Evolutionary conservation across 1,140 invertebrate genomes (phyloP), one percentile per base, ranked within the genome.

Genomic region (Sycophaga agraensis): DNA sequence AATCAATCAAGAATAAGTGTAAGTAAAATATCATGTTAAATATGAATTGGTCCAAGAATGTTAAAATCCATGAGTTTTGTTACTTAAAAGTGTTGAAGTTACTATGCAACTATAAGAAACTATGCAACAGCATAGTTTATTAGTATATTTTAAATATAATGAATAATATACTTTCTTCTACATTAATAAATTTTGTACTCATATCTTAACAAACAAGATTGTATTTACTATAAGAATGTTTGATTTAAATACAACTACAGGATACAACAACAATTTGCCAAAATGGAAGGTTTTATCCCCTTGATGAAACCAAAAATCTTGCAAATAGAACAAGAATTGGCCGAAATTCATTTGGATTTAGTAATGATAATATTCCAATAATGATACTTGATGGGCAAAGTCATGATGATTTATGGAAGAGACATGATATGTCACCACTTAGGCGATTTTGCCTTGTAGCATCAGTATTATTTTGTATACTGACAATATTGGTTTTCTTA

Each of bases 401-500:
- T 67, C 78, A 82, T 39, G 81, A 84, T 69, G 82, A 85, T 56
- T 81, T 84, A 48, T 85, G 84, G 73, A 74, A 84, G 56, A 80
- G 81, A 56, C 81, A 73, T 6, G 79, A 86, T 73, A 88, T 90
- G 86, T 86, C 87, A 0, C 78, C 82, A n/a, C 69, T 85, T 40
- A 80, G 89, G 16, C 84, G 85, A 46, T 81, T 85, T 40, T 87
- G 85, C 31, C 88, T 91, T 64, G 74, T 88, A 12, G 75, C 82
- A 11, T 91, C 89, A 8, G 85, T 91, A 59, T 67, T 90, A 22
- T 71, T 89, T 14, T 91, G 89, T 67, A 73, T 90, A 22, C 77
- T 89, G 43, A 88, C 87, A 11, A 84, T 91, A 17, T 67, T 90
- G 11, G 82, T 88, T 65, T 91, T 91, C 73, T 74, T 92, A 2